phyloP scores from a whole-genome alignment of 1,140 invertebrate species.

The Bombus difficillimus region DNA sequence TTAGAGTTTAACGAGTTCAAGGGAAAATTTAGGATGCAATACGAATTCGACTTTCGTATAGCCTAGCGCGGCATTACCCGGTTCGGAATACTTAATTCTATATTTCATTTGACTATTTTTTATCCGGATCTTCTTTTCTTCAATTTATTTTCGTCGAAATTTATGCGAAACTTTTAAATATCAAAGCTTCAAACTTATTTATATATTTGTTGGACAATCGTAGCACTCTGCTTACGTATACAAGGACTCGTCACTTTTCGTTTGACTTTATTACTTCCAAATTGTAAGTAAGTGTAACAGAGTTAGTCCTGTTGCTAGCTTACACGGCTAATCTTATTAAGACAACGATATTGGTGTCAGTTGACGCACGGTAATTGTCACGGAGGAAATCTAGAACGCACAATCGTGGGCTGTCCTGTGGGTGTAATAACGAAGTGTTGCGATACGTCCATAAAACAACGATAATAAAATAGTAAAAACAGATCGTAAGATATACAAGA shows the following conservation, averaged over 20 bases:
- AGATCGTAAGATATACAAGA: neutral
- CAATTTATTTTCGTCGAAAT: no score
- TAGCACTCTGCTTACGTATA: no score
- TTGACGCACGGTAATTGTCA: slow-evolving; percentile 21
- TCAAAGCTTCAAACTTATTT: no score
- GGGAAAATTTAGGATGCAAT: neutral
- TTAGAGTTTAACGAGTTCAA: neutral
- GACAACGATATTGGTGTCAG: slow-evolving; percentile 9
- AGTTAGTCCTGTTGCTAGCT: neutral
- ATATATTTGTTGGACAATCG: no score
- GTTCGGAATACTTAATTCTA: no score
- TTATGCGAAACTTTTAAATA: no score
- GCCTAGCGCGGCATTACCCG: no score
- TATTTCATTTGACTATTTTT: no score
- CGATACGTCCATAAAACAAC: neutral
- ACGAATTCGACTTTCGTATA: no score
- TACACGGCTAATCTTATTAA: neutral
- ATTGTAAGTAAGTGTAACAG: neutral
- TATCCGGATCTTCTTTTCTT: no score
- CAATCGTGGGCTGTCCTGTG: slow-evolving; percentile 12
- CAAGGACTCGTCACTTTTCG: neutral
- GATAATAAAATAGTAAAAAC: neutral
- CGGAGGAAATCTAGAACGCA: neutral
- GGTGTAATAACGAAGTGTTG: slow-evolving; percentile 8
- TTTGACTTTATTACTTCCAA: neutral